A percentile compares a stretch with the other conserved stretches of the same genome.
Conservation (phyloP, 2,113 vertebrate genomes). For the Verasper variegatus region DNA sequence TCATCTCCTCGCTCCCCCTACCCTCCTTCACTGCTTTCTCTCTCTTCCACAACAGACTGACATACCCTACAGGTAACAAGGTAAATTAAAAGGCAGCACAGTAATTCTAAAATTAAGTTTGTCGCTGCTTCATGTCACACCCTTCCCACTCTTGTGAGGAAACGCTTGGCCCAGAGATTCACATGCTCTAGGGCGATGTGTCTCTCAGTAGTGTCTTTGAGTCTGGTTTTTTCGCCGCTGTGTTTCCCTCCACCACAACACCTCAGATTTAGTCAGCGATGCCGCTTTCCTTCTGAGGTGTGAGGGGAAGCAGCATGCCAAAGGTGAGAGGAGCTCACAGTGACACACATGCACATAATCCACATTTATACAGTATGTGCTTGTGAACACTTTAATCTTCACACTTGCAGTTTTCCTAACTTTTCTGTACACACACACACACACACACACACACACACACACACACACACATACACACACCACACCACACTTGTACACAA, state of each 20-base stretch:
- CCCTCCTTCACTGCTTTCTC: conserved; percentile 41
- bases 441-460: conserved; percentile 28
- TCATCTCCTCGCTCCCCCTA: conserved; percentile 54
- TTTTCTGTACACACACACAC: conserved; percentile 34
- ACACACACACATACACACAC: conserved; percentile 22
- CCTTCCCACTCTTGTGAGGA: conserved; percentile 56
- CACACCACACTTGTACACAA: conserved; percentile 64
- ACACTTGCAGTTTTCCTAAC: conserved; percentile 58
- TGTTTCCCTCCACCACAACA: conserved; percentile 69
- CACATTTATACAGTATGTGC: conserved; percentile 52
- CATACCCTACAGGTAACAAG: conserved; percentile 59
- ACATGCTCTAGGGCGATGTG: conserved; percentile 46
- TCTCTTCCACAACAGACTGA: conserved; percentile 49
- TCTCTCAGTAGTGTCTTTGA: conserved; percentile 47
- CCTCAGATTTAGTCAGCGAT: conserved; percentile 77
- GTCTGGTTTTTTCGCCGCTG: conserved; percentile 32
- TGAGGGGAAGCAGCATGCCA: conserved; percentile 72
- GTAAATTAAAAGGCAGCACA: conserved; percentile 71
- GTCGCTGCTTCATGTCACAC: conserved; percentile 64
- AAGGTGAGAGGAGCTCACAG: conserved; percentile 74
- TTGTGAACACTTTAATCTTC: conserved; percentile 63
- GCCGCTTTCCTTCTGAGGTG: conserved; percentile 74
- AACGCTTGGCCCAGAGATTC: conserved; percentile 59
- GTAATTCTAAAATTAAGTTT: conserved; percentile 73
- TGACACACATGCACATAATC: conserved; percentile 70